Evolutionary conservation across 2,888 invertebrate genomes (phyloP).

Genomic region (Oxyteleia sp.): DNA sequence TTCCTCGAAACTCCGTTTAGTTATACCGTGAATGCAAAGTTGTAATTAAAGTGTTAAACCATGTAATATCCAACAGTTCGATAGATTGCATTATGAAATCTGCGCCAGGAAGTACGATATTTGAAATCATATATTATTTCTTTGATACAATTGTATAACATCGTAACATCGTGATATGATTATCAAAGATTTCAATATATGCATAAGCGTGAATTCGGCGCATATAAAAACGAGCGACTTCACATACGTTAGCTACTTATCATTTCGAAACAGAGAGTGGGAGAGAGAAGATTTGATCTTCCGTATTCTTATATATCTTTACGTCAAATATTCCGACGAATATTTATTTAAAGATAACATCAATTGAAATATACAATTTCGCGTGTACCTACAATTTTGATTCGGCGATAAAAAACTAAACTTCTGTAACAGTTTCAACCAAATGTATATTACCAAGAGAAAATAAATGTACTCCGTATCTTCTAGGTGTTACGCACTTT

Average conservation of each 20-base stretch:
- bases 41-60: slow-evolving; percentile 2
- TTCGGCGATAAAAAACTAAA: slow-evolving; percentile 33
- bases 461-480: no score
- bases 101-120: slow-evolving; percentile 1
- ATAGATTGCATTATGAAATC: slow-evolving; percentile 29
- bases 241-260: slow-evolving; percentile 25
- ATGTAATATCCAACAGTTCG: slow-evolving; percentile 21
- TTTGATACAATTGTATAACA: slow-evolving; percentile 35
- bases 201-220: slow-evolving; percentile 43
- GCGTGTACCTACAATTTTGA: slow-evolving; percentile 29
- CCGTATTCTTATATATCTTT: slow-evolving; percentile 20
- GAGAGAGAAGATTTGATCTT: slow-evolving; percentile 26
- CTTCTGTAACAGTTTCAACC: slow-evolving; percentile 38
- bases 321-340: slow-evolving; percentile 34
- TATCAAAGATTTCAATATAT: slow-evolving; percentile 39
- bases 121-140: slow-evolving; percentile 22
- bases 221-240: slow-evolving; percentile 36
- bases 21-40: no score
- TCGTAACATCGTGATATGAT: slow-evolving; percentile 39
- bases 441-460: neutral
- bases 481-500: no score
- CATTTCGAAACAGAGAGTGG: slow-evolving; percentile 14
- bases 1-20: no score
- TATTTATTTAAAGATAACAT: slow-evolving; percentile 46
- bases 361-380: slow-evolving; percentile 34